Evolutionary conservation across 2,888 invertebrate species (phyloP).

Genomic region (Empis stercorea): DNA sequence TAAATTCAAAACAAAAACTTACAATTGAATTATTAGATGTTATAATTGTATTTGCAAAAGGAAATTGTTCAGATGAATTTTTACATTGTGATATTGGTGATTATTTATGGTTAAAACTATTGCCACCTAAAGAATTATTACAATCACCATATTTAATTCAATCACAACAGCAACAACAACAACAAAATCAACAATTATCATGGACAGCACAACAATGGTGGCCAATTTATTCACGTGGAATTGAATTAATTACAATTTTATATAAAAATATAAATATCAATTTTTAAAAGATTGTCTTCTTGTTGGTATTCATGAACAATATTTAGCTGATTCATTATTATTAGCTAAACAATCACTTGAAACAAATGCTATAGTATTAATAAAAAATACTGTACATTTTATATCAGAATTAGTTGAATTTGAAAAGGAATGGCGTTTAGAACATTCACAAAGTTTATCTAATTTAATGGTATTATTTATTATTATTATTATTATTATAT

Average conservation of each 20-base stretch:
- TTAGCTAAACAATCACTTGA: slow-evolving; percentile 45
- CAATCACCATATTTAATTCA: slow-evolving; percentile 16
- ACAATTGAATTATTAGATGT: slow-evolving; percentile 40
- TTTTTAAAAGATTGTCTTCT: slow-evolving; percentile 45
- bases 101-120: slow-evolving; percentile 45
- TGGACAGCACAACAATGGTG: slow-evolving; percentile 52
- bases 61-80: slow-evolving; percentile 44
- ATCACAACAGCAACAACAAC: slow-evolving; percentile 9
- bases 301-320: slow-evolving; percentile 49
- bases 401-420: slow-evolving; percentile 44
- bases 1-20: slow-evolving; percentile 38
- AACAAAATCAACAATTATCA: too few relatives aligned
- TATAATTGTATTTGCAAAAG: slow-evolving; percentile 44
- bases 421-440: slow-evolving; percentile 45
- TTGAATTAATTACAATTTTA: slow-evolving; percentile 47
- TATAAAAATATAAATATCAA: slow-evolving; percentile 45
- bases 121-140: slow-evolving; percentile 45
- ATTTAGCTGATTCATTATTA: slow-evolving; percentile 46
- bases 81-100: slow-evolving; percentile 45
- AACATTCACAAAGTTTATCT: slow-evolving; percentile 42
- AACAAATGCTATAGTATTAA: slow-evolving; percentile 45
- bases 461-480: slow-evolving; percentile 43
- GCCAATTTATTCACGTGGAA: slow-evolving; percentile 45
- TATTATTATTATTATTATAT: too few relatives aligned
- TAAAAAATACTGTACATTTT: slow-evolving; percentile 42